These are phyloP conservation scores for Sceloporus undulatus DNA, from an alignment of 2,113 vertebrate genomes.

Conservation along the genomic window DNA sequence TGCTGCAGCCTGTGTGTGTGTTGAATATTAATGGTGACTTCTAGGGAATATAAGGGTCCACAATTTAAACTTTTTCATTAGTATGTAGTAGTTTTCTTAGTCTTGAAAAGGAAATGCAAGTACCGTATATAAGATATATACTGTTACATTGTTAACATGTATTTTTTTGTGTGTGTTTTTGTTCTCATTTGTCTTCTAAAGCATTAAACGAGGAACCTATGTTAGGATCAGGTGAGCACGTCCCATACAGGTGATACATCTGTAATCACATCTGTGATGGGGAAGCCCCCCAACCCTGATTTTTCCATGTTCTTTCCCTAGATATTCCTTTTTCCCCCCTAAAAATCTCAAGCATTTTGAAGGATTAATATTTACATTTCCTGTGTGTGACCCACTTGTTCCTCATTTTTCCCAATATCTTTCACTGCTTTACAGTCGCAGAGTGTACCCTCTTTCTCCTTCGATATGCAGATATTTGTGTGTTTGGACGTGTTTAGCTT, in stretches of 20 bases:
- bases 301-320: neutral
- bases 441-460: neutral
- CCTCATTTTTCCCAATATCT: constrained; percentile 1
- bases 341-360: neutral
- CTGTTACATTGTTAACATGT: constrained; percentile 2
- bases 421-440: neutral
- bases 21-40: too few species aligned
- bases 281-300: neutral
- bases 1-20: too few species aligned
- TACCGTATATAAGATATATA: neutral
- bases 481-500: neutral
- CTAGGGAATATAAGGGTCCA: too few species aligned
- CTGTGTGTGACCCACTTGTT: neutral
- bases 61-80: too few species aligned
- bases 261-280: constrained; percentile 44
- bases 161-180: constrained; percentile 24
- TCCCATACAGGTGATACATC: constrained; percentile 49
- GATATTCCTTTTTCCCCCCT: neutral
- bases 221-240: constrained; percentile 72
- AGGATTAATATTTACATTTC: constrained; percentile 24
- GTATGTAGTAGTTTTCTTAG: neutral
- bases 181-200: constrained; percentile 49
- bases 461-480: neutral
- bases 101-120: neutral
- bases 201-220: constrained; percentile 50